Conservation (phyloP, 1,140 invertebrate species). For the Ips nitidus region DNA sequence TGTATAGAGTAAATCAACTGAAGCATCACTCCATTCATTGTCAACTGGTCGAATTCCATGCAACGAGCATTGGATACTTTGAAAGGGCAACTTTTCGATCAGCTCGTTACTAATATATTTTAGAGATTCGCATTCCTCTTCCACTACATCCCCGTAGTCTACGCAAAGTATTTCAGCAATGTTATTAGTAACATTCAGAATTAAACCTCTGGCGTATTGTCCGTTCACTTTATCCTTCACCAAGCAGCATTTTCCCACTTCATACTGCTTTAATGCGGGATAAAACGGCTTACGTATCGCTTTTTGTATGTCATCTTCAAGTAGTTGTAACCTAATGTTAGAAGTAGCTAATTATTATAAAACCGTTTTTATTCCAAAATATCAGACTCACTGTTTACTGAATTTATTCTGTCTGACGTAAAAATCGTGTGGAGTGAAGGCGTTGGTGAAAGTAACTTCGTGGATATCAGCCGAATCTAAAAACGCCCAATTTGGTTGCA, state of each 20-base stretch:
- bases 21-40: constrained; percentile 38
- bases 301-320: constrained; percentile 42
- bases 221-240: constrained; percentile 34
- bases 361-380: neutral
- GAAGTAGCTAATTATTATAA: constrained; percentile 5
- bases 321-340: constrained; percentile 35
- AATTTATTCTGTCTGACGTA: constrained; percentile 44
- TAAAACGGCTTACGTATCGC: constrained; percentile 37
- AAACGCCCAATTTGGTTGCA: constrained; percentile 41
- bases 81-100: constrained; percentile 42
- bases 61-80: constrained; percentile 44
- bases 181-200: constrained; percentile 27
- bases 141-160: constrained; percentile 41
- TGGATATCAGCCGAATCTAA: constrained; percentile 34
- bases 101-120: constrained; percentile 36
- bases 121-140: constrained; percentile 21
- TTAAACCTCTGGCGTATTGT: constrained; percentile 32
- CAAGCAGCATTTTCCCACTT: constrained; percentile 38
- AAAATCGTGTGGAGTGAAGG: constrained; percentile 40
- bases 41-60: constrained; percentile 37
- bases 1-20: constrained; percentile 42
- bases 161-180: constrained; percentile 38
- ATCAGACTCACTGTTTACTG: constrained; percentile 39
- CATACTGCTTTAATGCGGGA: constrained; percentile 24
- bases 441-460: constrained; percentile 40